Conservation (phyloP, 2,797 vertebrate species). For the Psittacula echo region DNA sequence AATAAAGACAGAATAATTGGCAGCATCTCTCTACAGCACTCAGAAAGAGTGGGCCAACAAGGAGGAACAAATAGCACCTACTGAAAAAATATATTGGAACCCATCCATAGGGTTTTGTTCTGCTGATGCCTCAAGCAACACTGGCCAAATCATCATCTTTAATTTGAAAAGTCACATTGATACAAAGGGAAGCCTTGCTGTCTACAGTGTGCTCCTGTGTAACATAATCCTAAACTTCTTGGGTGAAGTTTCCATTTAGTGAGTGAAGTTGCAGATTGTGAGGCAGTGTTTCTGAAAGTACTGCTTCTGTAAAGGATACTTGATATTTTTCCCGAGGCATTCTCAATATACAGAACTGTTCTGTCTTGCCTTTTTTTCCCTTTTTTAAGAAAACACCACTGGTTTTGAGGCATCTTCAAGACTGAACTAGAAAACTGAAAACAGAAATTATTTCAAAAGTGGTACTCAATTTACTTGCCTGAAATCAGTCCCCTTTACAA, state of each 20-base stretch:
- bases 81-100: neutral
- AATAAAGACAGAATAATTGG: neutral
- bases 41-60: neutral
- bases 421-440: neutral
- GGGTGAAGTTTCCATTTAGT: neutral
- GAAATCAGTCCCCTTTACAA: neutral
- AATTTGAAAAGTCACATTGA: neutral
- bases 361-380: neutral
- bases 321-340: neutral
- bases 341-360: neutral
- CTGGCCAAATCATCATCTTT: neutral
- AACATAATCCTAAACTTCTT: neutral
- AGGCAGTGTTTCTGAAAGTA: slow-evolving; percentile 3
- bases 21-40: neutral
- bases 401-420: neutral
- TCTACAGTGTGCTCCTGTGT: neutral
- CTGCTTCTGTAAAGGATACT: neutral
- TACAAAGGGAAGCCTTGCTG: neutral
- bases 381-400: neutral
- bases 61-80: neutral
- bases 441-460: neutral
- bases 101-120: neutral
- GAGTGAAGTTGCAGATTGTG: neutral
- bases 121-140: neutral
- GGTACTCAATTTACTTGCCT: neutral